phyloP scores from a whole-genome alignment of 2,113 vertebrate species.

The Scartelaos histophorus region DNA sequence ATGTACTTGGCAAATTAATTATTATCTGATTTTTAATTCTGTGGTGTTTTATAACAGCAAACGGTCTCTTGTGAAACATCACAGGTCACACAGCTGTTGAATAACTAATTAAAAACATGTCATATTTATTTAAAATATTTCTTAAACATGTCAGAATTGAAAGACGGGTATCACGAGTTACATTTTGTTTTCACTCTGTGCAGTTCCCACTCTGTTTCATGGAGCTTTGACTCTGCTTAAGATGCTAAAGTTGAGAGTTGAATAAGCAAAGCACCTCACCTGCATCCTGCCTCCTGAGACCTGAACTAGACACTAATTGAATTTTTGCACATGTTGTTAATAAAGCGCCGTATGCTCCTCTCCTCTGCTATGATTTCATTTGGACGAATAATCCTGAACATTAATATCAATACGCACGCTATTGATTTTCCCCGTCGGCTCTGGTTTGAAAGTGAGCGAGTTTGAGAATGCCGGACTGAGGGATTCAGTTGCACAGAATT shows the following conservation, averaged over 20 bases:
- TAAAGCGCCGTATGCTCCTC: constrained; percentile 60
- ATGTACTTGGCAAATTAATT: constrained; percentile 17
- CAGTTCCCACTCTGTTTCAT: constrained; percentile 3
- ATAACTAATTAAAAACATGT: background rate
- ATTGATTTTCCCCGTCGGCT: constrained; percentile 70
- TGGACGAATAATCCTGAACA: constrained; percentile 66
- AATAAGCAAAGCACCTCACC: constrained; percentile 32
- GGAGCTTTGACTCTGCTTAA: background rate
- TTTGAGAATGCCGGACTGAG: constrained; percentile 43
- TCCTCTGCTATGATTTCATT: constrained; percentile 73
- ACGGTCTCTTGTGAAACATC: background rate
- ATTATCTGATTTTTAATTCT: background rate
- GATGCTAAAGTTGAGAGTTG: constrained; percentile 17
- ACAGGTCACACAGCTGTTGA: background rate
- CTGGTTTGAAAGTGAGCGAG: constrained; percentile 55
- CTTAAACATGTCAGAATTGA: background rate
- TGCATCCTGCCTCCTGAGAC: constrained; percentile 47
- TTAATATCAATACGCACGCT: constrained; percentile 74
- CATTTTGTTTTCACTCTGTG: background rate
- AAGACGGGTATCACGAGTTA: background rate
- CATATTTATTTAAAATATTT: background rate
- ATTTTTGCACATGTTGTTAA: constrained; percentile 68
- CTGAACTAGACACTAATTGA: constrained; percentile 46
- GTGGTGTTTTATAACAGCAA: background rate
- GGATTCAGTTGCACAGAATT: constrained; percentile 73